phyloP scores from a whole-genome alignment of 1,140 invertebrate species.

The Euura saliciscinereae region DNA sequence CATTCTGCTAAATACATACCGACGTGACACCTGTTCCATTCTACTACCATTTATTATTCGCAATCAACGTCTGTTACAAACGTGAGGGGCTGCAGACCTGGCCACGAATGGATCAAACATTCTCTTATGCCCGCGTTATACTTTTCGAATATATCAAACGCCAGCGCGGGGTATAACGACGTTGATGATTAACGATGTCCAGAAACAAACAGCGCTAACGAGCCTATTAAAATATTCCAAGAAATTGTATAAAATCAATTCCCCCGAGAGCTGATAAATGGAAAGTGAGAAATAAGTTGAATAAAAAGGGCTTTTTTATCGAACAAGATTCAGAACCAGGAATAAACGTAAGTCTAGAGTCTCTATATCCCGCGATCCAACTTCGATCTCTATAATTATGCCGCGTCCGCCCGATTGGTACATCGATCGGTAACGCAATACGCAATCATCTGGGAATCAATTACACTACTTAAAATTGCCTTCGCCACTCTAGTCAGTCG shows the following conservation, averaged over 20 bases:
- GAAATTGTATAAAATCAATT: no score
- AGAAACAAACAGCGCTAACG: neutral
- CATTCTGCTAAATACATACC: no score
- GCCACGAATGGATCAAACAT: neutral
- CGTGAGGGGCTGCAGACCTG: neutral
- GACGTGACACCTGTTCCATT: no score
- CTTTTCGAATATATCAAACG: neutral
- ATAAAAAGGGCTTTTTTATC: no score
- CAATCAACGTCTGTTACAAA: neutral
- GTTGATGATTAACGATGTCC: neutral
- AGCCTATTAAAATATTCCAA: no score
- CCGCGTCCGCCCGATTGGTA: neutral
- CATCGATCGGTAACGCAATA: neutral
- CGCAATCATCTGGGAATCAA: neutral
- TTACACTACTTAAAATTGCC: neutral
- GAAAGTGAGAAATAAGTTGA: no score
- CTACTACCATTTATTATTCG: neutral
- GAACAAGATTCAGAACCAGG: no score
- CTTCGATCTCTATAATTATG: neutral
- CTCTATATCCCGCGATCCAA: neutral
- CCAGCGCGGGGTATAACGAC: neutral
- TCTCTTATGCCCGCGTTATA: neutral
- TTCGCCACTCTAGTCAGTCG: neutral
- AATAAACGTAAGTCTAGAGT: no score
- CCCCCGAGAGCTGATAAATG: no score